Evolutionary conservation across 2,888 invertebrate species (phyloP).

Genomic region (Syrista parreyssii): DNA sequence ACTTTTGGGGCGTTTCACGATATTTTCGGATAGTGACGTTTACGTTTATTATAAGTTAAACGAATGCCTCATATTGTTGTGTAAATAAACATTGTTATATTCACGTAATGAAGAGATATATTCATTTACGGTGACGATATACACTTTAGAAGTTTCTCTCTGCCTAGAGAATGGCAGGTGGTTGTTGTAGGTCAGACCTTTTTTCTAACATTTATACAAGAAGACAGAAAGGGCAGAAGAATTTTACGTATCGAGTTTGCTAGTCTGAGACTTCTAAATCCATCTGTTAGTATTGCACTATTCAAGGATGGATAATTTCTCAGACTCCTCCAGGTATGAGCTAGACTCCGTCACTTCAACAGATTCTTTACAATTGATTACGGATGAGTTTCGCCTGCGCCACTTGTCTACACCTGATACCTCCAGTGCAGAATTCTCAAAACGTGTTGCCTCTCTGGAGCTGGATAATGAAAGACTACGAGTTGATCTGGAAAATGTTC

Average conservation of each 20-base stretch:
- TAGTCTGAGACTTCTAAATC: not conserved
- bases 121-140: not conserved
- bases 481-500: conserved; percentile 45
- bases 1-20: not conserved
- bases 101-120: not conserved
- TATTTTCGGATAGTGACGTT: not conserved
- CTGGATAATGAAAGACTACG: conserved; percentile 51
- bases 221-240: not conserved
- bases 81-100: not conserved
- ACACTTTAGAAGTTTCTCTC: not conserved
- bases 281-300: not conserved
- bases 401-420: conserved; percentile 47
- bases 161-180: not conserved
- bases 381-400: conserved; percentile 44
- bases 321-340: conserved; percentile 49
- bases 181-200: not conserved
- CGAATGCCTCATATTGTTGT: not conserved
- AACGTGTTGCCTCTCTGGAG: conserved; percentile 43
- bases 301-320: conserved; percentile 42
- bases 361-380: conserved; percentile 46
- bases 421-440: conserved; percentile 45
- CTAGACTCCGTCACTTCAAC: conserved; percentile 46
- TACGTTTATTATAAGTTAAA: not conserved
- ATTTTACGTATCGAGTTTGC: not conserved
- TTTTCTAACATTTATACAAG: not conserved